Percentiles rank a stretch among this genome's conserved stretches.
phyloP scores from a whole-genome alignment of 1,140 invertebrate genomes.

The Macrobrachium rosenbergii region DNA sequence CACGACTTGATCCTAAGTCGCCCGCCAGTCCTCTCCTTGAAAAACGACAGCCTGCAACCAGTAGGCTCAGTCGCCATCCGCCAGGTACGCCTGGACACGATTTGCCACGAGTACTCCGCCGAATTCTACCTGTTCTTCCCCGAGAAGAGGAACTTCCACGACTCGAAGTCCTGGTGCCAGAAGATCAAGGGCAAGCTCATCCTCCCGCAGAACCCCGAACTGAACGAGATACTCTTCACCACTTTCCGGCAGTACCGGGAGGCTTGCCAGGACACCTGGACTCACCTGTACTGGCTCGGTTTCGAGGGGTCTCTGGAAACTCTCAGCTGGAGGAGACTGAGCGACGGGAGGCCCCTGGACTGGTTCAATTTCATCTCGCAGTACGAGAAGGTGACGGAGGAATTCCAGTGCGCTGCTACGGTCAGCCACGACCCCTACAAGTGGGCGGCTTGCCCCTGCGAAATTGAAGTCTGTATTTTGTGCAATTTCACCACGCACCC shows the following conservation, averaged over 20 bases:
- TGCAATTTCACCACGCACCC: slow-evolving; percentile 46
- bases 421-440: slow-evolving; percentile 45
- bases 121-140: slow-evolving; percentile 48
- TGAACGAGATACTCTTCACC: slow-evolving; percentile 33
- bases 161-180: slow-evolving; percentile 39
- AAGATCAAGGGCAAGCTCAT: slow-evolving; percentile 37
- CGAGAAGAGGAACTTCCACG: slow-evolving; percentile 32
- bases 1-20: neutral
- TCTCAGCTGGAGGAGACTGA: slow-evolving; percentile 5
- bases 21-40: slow-evolving; percentile 1
- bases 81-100: neutral
- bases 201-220: slow-evolving; percentile 24
- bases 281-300: slow-evolving; percentile 50
- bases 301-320: neutral
- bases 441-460: slow-evolving; percentile 46
- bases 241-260: slow-evolving; percentile 24
- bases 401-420: slow-evolving; percentile 48
- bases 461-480: slow-evolving; percentile 41
- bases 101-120: slow-evolving; percentile 7
- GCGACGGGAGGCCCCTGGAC: neutral
- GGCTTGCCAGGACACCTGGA: slow-evolving; percentile 39
- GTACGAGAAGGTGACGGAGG: slow-evolving; percentile 29
- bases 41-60: neutral
- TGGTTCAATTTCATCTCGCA: slow-evolving; percentile 32
- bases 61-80: neutral